phyloP scores from a whole-genome alignment of 2,797 vertebrate genomes.

The Tiaroga cobitis region DNA sequence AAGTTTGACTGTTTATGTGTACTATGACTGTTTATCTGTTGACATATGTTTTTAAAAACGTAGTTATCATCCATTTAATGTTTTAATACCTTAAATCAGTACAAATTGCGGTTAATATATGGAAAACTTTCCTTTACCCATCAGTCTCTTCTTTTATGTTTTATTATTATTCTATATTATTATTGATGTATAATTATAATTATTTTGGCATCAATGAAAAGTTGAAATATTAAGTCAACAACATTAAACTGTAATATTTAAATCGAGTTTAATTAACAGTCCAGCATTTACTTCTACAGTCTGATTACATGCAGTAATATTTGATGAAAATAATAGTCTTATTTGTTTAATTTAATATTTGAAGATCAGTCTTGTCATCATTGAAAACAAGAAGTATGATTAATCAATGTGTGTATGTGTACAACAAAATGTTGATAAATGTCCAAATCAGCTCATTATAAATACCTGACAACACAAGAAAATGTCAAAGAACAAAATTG shows the following conservation, averaged over 20 bases:
- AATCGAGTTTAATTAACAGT: neutral
- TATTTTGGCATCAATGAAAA: neutral
- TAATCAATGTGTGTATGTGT: neutral
- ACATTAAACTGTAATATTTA: neutral
- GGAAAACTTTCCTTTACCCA: neutral
- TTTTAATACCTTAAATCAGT: neutral
- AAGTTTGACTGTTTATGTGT: conserved; percentile 12
- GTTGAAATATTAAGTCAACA: neutral
- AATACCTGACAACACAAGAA: neutral
- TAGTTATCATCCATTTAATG: neutral
- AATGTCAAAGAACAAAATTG: neutral
- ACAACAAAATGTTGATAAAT: neutral
- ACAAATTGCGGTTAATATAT: neutral
- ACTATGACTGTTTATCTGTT: conserved; percentile 12
- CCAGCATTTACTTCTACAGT: neutral
- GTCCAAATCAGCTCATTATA: neutral
- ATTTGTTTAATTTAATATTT: neutral
- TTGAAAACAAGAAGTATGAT: neutral
- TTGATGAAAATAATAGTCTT: neutral
- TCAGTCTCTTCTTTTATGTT: neutral
- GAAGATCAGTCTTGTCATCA: too few relatives aligned
- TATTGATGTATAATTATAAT: neutral
- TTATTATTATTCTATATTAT: neutral
- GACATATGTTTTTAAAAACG: neutral
- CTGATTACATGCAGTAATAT: neutral